phyloP scores from a whole-genome alignment of 1,140 invertebrate genomes.

The Drosophila oshimai region DNA sequence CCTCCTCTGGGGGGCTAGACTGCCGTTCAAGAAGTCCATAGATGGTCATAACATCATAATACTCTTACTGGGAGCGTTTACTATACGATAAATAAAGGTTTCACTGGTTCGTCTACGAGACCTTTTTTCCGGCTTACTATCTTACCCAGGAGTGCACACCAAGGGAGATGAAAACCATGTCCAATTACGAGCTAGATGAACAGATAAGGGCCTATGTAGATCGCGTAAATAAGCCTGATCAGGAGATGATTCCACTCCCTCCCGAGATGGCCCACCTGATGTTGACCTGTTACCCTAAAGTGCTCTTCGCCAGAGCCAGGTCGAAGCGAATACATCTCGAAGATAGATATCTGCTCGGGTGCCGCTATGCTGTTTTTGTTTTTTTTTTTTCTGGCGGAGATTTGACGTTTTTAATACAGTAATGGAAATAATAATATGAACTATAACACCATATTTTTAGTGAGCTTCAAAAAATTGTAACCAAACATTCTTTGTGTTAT shows the following conservation, averaged over 20 bases:
- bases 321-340: no score
- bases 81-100: background rate
- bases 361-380: background rate
- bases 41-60: background rate
- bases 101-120: constrained; percentile 13
- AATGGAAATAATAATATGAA: no score
- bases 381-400: no score
- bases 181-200: background rate
- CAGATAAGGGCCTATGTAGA: background rate
- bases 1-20: background rate
- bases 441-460: no score
- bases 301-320: background rate
- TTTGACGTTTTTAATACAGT: no score
- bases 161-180: background rate
- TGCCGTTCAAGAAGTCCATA: background rate
- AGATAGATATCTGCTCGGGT: background rate
- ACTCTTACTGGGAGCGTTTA: background rate
- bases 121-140: background rate
- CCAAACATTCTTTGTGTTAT: background rate
- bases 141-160: background rate
- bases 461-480: background rate
- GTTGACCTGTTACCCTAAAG: background rate
- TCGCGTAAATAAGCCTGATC: background rate
- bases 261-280: constrained; percentile 1
- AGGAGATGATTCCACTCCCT: fast-evolving